Base-by-base conservation (phyloP, 53 echinoderm and acorn worm genomes). In the Mesocentrotus franciscanus region DNA sequence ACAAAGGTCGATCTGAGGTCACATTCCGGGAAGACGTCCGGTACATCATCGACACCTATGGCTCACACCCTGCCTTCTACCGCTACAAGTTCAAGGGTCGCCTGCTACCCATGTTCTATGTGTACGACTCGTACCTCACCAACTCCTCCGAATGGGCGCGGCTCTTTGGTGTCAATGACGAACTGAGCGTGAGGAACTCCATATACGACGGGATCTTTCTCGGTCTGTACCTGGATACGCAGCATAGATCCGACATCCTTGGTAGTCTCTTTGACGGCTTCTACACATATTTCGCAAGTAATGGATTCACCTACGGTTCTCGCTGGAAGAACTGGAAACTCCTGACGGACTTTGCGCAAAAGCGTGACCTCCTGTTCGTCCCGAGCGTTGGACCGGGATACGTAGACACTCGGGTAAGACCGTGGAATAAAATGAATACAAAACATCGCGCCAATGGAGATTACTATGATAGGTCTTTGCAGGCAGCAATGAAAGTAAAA, bases 351-450 rank as follows among this genome's bases (percentile, higher is more conserved):
- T 96, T 93, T 61, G 98, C 98, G 17, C 71, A 70, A 56, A 81
- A 95, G 0, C 96, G 95, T 14, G 57, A 64, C 62, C 92, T 99
- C 85, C 72, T 99, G 9, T 99, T 99, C 71, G 95, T 98, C 24
- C 99, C 99, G 0, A 99, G 99, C 57, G 95, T 99, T 4, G 99
- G 99, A 55, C 99, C 99, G 4, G 99, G 99, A 20, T 99, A 99
- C 81, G 91, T 98, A 9, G 99, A 99, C 72, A 95, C 93, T 4
- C 94, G 93, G 58, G 96, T 99, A 22, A 89, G 99, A 61, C 99
- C 99, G 7, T 99, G 99, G 99, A 99, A 99, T 72, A 95, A 85
- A 2, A 81, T 95, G 56, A 99, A 99, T 94, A 99, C 98, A 17
- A 95, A 96, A 29, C 24, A 57, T 42, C 96, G 99, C 29, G 76